Base-by-base conservation (phyloP, 2,113 vertebrate genomes). In the Acanthochromis polyacanthus region DNA sequence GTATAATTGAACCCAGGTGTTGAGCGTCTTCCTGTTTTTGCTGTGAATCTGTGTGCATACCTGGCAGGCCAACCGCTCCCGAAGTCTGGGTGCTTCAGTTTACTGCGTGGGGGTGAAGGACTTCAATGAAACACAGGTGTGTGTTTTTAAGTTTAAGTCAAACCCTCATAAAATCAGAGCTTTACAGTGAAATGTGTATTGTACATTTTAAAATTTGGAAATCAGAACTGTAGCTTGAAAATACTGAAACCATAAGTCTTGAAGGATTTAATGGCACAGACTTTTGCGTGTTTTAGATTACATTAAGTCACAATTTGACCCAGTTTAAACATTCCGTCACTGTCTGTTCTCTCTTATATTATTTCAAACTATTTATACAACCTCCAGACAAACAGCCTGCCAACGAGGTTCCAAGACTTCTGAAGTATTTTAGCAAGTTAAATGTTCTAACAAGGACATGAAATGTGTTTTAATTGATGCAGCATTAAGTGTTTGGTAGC, bases 81-180 rank as follows among this genome's bases (percentile, higher is more conserved):
- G 98, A 30, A 97, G 96, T 68, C 94, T 99, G 63, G 98, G 98
- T 23, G 98, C 98, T 12, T 95, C 97, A 0, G 97, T 99, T 10
- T 99, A 99, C 74, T 99, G 98, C 2, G 97, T 99, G 2, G 98
- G 98, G 0, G 98, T 99, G 83, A 99, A 99, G 75, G 97, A 99
- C 93, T 99, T 99, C 95, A 98, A 99, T 66, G 98, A 99, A 90
- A 99, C 98, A 15, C 98, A 99, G 97, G 98, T 99, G 92, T 82
- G 20, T 59, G 76, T 25, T 69, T 50, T 65, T 57, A n/a, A 19
- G 22, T 66, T 72, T 82, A 6, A 36, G 7, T 68, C 52, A 64
- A 28, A 51, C 59, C 30, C 28, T 51, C n/a, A 28, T 70, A n/a
- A 62, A 6, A 32, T 61, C 32, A 51, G 36, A 57, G 22, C 36